Conservation (phyloP, 2,113 vertebrate genomes). For the Riparia riparia region DNA sequence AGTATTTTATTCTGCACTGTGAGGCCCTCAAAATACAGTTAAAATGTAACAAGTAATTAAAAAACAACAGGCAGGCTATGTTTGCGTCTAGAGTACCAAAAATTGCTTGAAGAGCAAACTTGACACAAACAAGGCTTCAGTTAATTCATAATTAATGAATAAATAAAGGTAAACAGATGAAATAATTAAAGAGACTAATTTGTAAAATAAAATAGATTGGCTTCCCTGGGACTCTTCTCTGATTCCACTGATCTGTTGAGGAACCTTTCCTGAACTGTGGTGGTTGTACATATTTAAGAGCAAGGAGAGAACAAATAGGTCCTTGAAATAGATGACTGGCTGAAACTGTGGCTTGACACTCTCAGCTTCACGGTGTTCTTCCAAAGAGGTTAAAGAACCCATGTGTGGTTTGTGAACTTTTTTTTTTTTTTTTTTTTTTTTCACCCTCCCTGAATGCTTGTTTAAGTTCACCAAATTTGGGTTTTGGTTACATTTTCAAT, state of each 20-base stretch:
- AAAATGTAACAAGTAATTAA: neutral
- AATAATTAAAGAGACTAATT: neutral
- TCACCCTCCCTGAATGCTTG: neutral
- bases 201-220: neutral
- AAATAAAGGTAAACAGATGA: neutral
- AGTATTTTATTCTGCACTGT: neutral
- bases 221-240: accelerated
- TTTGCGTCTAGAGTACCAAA: neutral
- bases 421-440: neutral
- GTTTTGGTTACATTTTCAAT: neutral
- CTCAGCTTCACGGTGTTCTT: neutral
- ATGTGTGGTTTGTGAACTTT: neutral
- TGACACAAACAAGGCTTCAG: neutral
- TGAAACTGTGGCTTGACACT: neutral
- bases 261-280: neutral
- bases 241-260: neutral
- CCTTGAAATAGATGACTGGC: neutral
- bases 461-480: neutral
- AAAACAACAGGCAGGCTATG: accelerated
- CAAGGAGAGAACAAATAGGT: neutral
- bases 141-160: neutral
- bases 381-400: neutral
- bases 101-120: neutral
- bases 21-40: neutral
- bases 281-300: neutral